Evolutionary conservation across 2,888 invertebrate genomes (phyloP).

Genomic region (Drosophila mimetica): DNA sequence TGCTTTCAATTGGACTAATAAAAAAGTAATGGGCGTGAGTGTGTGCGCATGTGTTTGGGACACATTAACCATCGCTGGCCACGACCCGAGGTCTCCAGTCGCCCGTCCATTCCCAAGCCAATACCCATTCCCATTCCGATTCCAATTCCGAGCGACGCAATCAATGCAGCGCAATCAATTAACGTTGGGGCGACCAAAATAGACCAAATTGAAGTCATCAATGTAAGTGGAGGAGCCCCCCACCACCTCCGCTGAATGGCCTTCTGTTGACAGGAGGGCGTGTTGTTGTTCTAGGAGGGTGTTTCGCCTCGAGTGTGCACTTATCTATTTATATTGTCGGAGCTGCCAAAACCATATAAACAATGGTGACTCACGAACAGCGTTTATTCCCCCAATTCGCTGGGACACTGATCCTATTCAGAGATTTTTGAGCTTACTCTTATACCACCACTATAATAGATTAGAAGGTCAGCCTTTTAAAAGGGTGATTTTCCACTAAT

Average conservation of each 20-base stretch:
- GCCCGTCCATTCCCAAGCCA: slow-evolving; percentile 6
- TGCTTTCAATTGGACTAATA: slow-evolving; percentile 77
- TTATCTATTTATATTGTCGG: slow-evolving; percentile 45
- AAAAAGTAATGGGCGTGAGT: slow-evolving; percentile 63
- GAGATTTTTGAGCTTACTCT: slow-evolving; percentile 4
- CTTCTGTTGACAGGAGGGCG: slow-evolving; percentile 46
- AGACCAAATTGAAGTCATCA: slow-evolving; percentile 74
- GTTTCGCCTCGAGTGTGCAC: slow-evolving; percentile 35
- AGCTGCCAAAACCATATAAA: slow-evolving; percentile 34
- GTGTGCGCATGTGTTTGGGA: slow-evolving; percentile 53
- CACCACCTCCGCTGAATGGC: slow-evolving; percentile 18
- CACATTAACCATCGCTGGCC: slow-evolving; percentile 46
- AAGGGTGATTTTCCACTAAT: neutral
- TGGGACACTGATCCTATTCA: slow-evolving; percentile 1
- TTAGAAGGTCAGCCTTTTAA: neutral
- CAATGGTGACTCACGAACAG: slow-evolving; percentile 32
- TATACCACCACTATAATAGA: neutral
- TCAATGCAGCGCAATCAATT: slow-evolving; percentile 70
- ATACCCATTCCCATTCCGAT: slow-evolving; percentile 14
- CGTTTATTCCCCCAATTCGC: slow-evolving; percentile 12
- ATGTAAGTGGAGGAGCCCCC: slow-evolving; percentile 39
- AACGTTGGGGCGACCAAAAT: slow-evolving; percentile 58
- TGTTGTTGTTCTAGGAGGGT: slow-evolving; percentile 28
- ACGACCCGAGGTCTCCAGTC: slow-evolving; percentile 28
- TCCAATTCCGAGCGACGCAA: slow-evolving; percentile 46